phyloP scores from a whole-genome alignment of 1,140 invertebrate genomes.

The Protaetia brevitarsis region DNA sequence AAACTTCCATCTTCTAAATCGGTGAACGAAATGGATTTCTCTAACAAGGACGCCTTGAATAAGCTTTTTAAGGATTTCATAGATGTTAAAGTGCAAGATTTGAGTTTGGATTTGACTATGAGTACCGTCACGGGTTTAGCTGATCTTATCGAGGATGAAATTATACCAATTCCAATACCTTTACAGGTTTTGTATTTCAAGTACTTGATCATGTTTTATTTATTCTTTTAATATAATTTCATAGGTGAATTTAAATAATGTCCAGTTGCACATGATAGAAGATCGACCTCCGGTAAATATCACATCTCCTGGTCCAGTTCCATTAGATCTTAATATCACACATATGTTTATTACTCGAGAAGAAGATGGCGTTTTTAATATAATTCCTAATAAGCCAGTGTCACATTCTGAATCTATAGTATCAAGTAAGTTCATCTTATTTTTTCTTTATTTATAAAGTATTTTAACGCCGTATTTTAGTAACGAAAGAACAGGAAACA shows the following conservation, averaged over 20 bases:
- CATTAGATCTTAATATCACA: conserved; percentile 72
- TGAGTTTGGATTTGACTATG: conserved; percentile 71
- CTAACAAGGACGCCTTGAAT: conserved; percentile 48
- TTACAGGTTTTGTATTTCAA: conserved; percentile 60
- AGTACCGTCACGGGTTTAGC: conserved; percentile 73
- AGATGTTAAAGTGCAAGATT: conserved; percentile 63
- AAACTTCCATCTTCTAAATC: conserved; percentile 32
- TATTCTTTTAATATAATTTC: conserved; percentile 34
- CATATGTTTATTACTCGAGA: conserved; percentile 66
- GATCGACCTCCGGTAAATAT: conserved; percentile 77
- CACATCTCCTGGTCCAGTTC: conserved; percentile 76
- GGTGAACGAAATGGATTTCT: conserved; percentile 39
- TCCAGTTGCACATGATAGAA: conserved; percentile 69
- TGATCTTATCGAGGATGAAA: conserved; percentile 84
- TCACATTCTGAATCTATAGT: conserved; percentile 17
- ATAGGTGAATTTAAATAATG: conserved; percentile 67
- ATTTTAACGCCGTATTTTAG: conserved; percentile 25
- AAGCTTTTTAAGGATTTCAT: conserved; percentile 52
- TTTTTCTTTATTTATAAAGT: background rate
- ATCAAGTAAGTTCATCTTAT: conserved; percentile 18
- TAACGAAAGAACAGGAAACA: background rate
- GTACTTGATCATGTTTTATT: background rate
- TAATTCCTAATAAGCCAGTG: conserved; percentile 55
- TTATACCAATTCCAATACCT: conserved; percentile 73
- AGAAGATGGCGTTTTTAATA: conserved; percentile 66